phyloP scores from a whole-genome alignment of 2,797 vertebrate genomes.

The Caiman crocodilus region DNA sequence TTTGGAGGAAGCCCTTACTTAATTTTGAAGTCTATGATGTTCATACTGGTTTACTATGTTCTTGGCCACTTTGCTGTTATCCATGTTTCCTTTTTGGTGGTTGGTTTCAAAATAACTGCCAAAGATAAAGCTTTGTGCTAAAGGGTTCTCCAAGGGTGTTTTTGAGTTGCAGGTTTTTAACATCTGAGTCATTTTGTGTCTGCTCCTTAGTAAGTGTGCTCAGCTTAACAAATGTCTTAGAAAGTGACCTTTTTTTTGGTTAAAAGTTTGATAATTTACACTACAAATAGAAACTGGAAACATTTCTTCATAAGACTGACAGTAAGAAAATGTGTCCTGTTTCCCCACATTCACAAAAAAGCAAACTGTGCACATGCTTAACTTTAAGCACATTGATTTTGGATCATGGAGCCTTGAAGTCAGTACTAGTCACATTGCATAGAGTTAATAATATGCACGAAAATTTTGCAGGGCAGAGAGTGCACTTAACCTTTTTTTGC shows the following conservation, averaged over 20 bases:
- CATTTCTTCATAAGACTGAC: not conserved
- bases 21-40: not conserved
- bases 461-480: not conserved
- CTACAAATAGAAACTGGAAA: not conserved
- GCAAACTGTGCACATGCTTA: conserved; percentile 27
- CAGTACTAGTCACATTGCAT: conserved; percentile 4
- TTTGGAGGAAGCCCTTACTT: not conserved
- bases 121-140: not conserved
- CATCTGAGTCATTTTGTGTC: not conserved
- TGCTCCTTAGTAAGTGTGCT: not conserved
- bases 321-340: conserved; percentile 5
- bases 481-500: not conserved
- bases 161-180: not conserved
- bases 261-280: not conserved
- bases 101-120: not conserved
- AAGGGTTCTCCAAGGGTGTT: not conserved
- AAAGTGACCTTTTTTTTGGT: not conserved
- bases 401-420: conserved; percentile 31
- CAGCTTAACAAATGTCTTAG: not conserved
- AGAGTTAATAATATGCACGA: conserved; percentile 33
- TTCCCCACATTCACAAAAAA: not conserved
- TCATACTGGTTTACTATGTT: fast-evolving
- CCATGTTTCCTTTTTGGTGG: not conserved
- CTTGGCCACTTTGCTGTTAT: not conserved
- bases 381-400: not conserved